These are phyloP conservation scores for Mungos mungo DNA, from an alignment of 2,113 vertebrate genomes.

Conservation along the genomic window DNA sequence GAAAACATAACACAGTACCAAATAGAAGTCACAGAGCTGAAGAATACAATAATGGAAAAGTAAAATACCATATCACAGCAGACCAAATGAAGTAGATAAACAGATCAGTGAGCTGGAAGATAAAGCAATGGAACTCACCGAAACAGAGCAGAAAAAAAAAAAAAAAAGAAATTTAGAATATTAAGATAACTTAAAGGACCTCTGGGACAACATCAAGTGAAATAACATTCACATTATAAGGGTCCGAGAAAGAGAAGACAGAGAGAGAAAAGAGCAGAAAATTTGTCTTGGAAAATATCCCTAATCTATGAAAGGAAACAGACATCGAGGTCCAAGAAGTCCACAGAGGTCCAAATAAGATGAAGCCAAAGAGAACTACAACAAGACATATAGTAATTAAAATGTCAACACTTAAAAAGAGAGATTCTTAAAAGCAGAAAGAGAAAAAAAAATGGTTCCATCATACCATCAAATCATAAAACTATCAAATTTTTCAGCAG, in stretches of 20 bases:
- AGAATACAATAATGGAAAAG: background rate
- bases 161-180: background rate
- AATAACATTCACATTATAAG: background rate
- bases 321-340: background rate
- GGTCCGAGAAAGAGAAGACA: background rate
- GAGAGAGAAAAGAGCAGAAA: background rate
- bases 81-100: background rate
- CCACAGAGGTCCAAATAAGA: background rate
- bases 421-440: background rate
- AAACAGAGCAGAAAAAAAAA: background rate
- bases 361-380: background rate
- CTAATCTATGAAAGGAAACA: background rate
- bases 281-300: background rate
- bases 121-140: background rate
- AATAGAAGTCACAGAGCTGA: background rate
- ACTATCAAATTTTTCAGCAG: background rate
- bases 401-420: background rate
- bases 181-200: background rate
- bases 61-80: background rate
- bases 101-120: background rate
- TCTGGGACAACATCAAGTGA: background rate
- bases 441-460: background rate
- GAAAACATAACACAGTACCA: background rate
- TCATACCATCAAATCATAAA: background rate
- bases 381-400: background rate